phyloP scores from a whole-genome alignment of 2,797 vertebrate genomes.

The Choloepus didactylus region DNA sequence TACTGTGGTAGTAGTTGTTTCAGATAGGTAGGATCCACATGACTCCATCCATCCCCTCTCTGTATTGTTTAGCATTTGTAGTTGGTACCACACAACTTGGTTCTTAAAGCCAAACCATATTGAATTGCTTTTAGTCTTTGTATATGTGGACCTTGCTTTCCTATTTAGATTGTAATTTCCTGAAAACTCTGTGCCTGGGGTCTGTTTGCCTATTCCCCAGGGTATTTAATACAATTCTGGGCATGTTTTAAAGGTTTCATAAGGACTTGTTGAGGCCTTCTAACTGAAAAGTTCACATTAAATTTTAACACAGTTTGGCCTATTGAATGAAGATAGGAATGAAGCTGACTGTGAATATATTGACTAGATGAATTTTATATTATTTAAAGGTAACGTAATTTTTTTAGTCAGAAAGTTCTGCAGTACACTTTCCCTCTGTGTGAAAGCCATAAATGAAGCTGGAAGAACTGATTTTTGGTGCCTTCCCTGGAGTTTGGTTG shows the following conservation, averaged over 20 bases:
- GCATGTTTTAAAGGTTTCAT: slow-evolving; percentile 42
- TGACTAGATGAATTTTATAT: slow-evolving; percentile 38
- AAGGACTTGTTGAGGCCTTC: slow-evolving; percentile 15
- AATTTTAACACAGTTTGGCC: slow-evolving; percentile 23
- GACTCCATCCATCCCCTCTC: background rate
- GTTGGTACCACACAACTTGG: background rate
- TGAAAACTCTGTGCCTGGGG: background rate
- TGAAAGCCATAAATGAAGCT: slow-evolving; percentile 20
- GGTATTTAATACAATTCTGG: slow-evolving; percentile 50
- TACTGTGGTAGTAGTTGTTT: background rate
- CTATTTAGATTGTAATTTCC: slow-evolving; percentile 52
- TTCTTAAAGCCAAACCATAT: slow-evolving; percentile 32
- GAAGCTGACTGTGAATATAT: slow-evolving; percentile 40
- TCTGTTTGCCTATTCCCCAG: background rate
- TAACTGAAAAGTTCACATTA: slow-evolving; percentile 50
- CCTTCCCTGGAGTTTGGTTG: slow-evolving; percentile 45
- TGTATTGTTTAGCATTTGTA: slow-evolving; percentile 7
- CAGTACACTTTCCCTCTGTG: background rate
- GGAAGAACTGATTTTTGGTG: slow-evolving; percentile 21
- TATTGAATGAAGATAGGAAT: slow-evolving; percentile 17
- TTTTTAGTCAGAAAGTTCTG: slow-evolving; percentile 42
- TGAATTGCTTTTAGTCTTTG: slow-evolving; percentile 29
- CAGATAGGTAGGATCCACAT: background rate
- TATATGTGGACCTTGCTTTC: background rate
- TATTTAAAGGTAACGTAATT: slow-evolving; percentile 44